Percentiles rank a stretch among this genome's conserved stretches.
These are phyloP conservation scores for Orthonevra nobilis DNA, from an alignment of 2,888 invertebrate genomes.

Conservation along the genomic window DNA sequence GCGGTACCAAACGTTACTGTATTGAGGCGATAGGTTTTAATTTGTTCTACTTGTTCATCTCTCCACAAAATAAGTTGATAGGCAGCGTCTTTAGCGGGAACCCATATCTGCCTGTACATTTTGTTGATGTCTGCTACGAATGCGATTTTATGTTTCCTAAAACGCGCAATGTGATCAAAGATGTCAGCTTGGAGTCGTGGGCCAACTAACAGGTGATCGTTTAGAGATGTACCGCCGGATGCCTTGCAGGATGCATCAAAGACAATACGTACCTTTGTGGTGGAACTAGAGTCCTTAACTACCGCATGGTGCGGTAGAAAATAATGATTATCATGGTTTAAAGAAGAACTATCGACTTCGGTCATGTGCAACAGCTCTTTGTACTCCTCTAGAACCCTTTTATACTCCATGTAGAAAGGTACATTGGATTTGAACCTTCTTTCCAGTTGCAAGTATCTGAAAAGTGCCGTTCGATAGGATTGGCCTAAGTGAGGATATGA, in stretches of 20 bases:
- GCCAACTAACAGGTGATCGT: constrained; percentile 8
- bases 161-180: constrained; percentile 2
- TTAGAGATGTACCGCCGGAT: constrained; percentile 9
- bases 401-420: background rate
- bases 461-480: background rate
- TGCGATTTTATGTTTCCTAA: background rate
- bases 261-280: constrained; percentile 20
- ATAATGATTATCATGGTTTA: background rate
- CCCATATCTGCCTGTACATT: constrained; percentile 20
- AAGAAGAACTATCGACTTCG: background rate
- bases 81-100: background rate
- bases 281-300: constrained; percentile 33
- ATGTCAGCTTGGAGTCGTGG: constrained; percentile 21
- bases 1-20: constrained; percentile 15
- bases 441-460: constrained; percentile 8
- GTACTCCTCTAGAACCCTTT: background rate
- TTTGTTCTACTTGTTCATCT: background rate
- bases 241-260: constrained; percentile 30
- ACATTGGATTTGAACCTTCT: constrained; percentile 3
- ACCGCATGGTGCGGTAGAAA: constrained; percentile 36
- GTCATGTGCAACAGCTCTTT: background rate
- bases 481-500: constrained; percentile 1
- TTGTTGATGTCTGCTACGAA: constrained; percentile 14
- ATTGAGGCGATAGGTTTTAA: constrained; percentile 14
- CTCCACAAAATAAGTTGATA: constrained; percentile 19